A percentile compares a stretch with the other conserved stretches of the same genome.
These are phyloP conservation scores for Phasia obesa DNA, from an alignment of 2,888 invertebrate genomes.

Conservation along the genomic window DNA sequence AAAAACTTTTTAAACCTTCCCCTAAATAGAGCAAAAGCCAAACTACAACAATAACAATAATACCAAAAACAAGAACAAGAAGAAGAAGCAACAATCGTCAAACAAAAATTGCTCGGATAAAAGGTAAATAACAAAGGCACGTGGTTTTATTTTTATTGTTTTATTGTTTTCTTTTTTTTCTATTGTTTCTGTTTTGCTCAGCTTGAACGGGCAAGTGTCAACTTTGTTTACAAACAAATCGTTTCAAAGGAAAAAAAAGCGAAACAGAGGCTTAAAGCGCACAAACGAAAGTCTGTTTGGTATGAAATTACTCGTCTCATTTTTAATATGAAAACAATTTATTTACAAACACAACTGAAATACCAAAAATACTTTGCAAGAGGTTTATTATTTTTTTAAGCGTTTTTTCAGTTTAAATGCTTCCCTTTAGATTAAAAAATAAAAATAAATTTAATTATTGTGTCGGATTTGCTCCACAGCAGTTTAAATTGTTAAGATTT, in stretches of 20 bases:
- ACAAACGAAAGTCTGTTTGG: conserved; percentile 33
- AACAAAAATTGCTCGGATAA: too few relatives aligned
- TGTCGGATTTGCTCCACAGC: too few relatives aligned
- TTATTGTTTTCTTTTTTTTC: not conserved
- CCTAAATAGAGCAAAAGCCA: conserved; percentile 53
- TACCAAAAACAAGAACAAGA: conserved; percentile 3
- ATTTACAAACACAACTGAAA: not conserved
- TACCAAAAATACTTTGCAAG: too few relatives aligned
- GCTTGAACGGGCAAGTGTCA: conserved; percentile 46
- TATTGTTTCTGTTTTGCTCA: conserved; percentile 33
- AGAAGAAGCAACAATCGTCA: conserved; percentile 23
- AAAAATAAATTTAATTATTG: too few relatives aligned
- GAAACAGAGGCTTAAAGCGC: not conserved
- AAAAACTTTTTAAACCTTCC: conserved; percentile 65
- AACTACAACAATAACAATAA: conserved; percentile 48
- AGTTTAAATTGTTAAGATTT: too few relatives aligned
- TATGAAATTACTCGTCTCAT: conserved; percentile 39
- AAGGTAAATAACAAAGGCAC: conserved; percentile 59
- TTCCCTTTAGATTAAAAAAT: too few relatives aligned
- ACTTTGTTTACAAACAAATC: conserved; percentile 64
- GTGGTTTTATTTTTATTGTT: conserved; percentile 52
- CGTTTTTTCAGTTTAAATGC: too few relatives aligned
- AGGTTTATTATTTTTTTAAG: too few relatives aligned
- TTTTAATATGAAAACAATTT: conserved; percentile 12
- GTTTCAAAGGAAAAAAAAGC: not conserved